These are phyloP conservation scores for Ciconia stormi DNA, from an alignment of 2,113 vertebrate genomes.

Conservation along the genomic window DNA sequence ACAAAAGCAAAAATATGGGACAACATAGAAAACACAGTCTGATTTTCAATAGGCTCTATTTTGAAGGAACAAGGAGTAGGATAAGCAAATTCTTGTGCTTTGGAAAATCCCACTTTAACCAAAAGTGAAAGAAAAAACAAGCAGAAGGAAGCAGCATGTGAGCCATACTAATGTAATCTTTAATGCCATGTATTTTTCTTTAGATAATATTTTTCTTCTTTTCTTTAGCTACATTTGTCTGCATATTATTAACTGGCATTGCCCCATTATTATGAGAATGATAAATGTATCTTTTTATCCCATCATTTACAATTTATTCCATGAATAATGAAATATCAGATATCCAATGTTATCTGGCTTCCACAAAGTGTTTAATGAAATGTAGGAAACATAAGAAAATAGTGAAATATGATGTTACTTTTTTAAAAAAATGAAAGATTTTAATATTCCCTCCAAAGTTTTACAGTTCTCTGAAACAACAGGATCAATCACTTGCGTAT, in stretches of 20 bases:
- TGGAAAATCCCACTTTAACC: conserved; percentile 1
- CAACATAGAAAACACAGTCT: not conserved
- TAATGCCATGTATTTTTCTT: not conserved
- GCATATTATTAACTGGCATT: not conserved
- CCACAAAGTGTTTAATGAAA: not conserved
- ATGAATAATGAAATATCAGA: not conserved
- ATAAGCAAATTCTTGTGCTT: not conserved
- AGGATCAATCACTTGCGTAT: not conserved
- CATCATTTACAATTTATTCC: not conserved
- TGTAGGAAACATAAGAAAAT: not conserved
- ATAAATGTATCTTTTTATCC: not conserved
- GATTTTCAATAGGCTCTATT: not conserved
- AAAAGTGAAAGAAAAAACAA: conserved; percentile 29
- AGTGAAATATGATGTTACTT: not conserved
- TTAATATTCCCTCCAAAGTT: not conserved
- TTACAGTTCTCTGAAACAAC: not conserved
- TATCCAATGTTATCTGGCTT: not conserved
- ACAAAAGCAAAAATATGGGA: not conserved
- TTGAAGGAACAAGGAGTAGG: not conserved
- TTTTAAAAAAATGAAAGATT: not conserved
- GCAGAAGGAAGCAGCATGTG: not conserved
- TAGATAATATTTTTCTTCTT: not conserved
- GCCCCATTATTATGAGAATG: not conserved
- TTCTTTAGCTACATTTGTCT: not conserved
- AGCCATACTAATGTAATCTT: not conserved